Conservation (phyloP, 2,888 invertebrate genomes). For the Sarcophaga carnaria region DNA sequence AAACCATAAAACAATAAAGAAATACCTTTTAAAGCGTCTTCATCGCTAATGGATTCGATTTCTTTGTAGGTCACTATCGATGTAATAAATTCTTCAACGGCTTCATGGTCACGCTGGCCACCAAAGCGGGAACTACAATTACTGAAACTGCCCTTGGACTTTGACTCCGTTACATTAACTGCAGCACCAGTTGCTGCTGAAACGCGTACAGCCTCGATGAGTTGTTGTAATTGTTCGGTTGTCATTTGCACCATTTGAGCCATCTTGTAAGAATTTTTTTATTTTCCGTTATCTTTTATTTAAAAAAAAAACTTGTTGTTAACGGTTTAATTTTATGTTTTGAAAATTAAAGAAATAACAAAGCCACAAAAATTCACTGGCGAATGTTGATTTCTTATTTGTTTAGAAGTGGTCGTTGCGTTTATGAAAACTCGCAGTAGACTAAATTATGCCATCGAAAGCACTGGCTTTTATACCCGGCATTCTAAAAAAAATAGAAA, state of each 20-base stretch:
- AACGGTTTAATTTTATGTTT: constrained; percentile 24
- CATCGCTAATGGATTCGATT: constrained; percentile 77
- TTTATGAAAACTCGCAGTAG: constrained; percentile 47
- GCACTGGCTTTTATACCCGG: constrained; percentile 43
- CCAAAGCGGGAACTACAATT: constrained; percentile 76
- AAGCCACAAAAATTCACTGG: constrained; percentile 58
- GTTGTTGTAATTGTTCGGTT: constrained; percentile 76
- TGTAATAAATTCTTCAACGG: constrained; percentile 79
- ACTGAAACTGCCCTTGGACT: constrained; percentile 78
- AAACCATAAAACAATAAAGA: constrained; percentile 75
- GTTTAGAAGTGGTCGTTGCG: constrained; percentile 56
- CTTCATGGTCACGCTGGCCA: constrained; percentile 79
- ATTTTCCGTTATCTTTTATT: background rate
- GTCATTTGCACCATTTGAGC: constrained; percentile 74
- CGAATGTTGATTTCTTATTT: constrained; percentile 61
- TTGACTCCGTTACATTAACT: constrained; percentile 51
- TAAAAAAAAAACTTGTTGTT: background rate
- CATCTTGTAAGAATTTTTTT: constrained; percentile 67
- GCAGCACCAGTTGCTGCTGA: constrained; percentile 71
- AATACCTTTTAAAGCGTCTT: constrained; percentile 77
- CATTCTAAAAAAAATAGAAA: background rate
- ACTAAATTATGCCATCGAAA: constrained; percentile 14
- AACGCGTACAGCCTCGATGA: constrained; percentile 76
- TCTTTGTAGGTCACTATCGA: constrained; percentile 79
- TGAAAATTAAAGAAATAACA: constrained; percentile 42